Conservation (phyloP, 2,888 invertebrate species). For the Perdita meconis region DNA sequence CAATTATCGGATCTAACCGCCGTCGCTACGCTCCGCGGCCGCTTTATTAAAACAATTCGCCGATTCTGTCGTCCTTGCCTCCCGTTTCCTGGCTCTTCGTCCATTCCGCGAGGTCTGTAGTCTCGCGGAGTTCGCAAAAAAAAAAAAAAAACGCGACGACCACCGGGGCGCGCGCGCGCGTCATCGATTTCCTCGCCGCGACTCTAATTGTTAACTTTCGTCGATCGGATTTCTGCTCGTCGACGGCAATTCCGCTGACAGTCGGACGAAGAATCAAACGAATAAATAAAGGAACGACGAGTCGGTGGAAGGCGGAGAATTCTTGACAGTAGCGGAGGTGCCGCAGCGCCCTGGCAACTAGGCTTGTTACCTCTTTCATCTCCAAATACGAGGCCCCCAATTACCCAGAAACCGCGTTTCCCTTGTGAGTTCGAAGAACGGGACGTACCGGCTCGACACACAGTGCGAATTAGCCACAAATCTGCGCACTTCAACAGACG, state of each 20-base stretch:
- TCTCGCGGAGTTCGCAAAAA: conserved; percentile 45
- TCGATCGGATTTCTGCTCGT: too few species aligned
- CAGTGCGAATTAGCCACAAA: conserved; percentile 36
- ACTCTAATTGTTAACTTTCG: conserved; percentile 53
- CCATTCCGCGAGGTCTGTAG: conserved; percentile 37
- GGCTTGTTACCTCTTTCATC: not conserved
- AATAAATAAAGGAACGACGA: not conserved
- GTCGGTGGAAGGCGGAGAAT: not conserved
- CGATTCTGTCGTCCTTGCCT: conserved; percentile 42
- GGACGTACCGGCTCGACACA: conserved; percentile 11
- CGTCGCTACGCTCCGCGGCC: conserved; percentile 70
- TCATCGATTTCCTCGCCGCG: conserved; percentile 30
- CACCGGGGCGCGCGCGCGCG: too few species aligned
- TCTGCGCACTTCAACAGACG: conserved; percentile 46
- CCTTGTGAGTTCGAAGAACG: conserved; percentile 9
- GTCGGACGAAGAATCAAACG: not conserved
- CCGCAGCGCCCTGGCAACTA: too few species aligned
- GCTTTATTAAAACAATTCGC: conserved; percentile 79
- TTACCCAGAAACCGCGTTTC: conserved; percentile 12
- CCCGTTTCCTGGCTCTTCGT: conserved; percentile 21
- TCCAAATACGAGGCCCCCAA: not conserved
- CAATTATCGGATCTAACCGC: conserved; percentile 79
- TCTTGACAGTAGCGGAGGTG: not conserved
- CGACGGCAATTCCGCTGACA: too few species aligned
- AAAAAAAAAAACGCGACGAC: conserved; percentile 36